Evolutionary conservation across 2,797 vertebrate genomes (phyloP).

Genomic region (Miichthys miiuy): DNA sequence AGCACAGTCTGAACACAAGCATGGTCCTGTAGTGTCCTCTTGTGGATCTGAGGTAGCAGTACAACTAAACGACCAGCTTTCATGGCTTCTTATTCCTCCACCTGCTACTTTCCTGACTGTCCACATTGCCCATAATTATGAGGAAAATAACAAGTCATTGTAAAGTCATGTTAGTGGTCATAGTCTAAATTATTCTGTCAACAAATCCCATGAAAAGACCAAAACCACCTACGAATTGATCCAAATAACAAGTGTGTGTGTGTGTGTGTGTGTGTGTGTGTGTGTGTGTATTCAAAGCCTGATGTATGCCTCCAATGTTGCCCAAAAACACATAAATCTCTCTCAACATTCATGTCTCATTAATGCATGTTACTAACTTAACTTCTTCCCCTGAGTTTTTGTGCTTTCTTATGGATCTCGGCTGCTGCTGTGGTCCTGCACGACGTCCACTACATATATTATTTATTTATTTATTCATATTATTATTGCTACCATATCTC

Average conservation of each 20-base stretch:
- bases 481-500: no score
- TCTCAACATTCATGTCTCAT: no score
- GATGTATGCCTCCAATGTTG: background rate
- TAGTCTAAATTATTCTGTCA: background rate
- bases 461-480: no score
- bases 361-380: no score
- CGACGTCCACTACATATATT: no score
- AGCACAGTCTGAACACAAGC: constrained; percentile 5
- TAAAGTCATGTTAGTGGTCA: background rate
- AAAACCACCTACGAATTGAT: background rate
- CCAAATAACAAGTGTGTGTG: background rate
- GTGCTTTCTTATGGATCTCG: no score
- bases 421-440: no score
- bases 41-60: constrained; percentile 58
- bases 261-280: background rate
- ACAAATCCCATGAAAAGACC: background rate
- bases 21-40: constrained; percentile 67
- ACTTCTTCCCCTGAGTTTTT: no score
- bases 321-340: no score
- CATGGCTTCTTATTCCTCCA: background rate
- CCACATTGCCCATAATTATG: background rate
- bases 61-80: constrained; percentile 23
- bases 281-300: background rate
- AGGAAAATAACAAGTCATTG: background rate
- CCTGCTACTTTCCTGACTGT: background rate